Evolutionary conservation across 2,113 vertebrate genomes (phyloP).

Genomic region (Pipra filicauda): DNA sequence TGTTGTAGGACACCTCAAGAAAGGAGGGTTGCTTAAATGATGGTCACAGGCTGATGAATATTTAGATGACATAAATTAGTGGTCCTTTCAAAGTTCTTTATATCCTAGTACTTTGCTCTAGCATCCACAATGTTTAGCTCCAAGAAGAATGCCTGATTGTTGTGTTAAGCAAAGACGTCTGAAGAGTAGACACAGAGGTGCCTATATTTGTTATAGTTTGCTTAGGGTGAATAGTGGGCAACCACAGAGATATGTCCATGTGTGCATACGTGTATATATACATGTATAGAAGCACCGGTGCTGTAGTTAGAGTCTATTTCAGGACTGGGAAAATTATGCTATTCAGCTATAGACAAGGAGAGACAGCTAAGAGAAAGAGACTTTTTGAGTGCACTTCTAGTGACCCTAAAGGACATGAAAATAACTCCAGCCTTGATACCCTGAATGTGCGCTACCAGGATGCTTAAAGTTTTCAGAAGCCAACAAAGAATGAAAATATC

Average conservation of each 20-base stretch:
- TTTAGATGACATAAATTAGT: not conserved
- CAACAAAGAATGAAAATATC: not conserved
- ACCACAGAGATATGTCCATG: not conserved
- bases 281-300: not conserved
- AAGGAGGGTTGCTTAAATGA: not conserved
- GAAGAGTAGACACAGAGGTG: not conserved
- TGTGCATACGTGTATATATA: not conserved
- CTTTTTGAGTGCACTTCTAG: not conserved
- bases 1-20: not conserved
- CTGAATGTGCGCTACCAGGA: not conserved
- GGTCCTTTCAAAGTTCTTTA: not conserved
- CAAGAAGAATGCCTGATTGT: not conserved
- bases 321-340: not conserved
- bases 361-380: not conserved
- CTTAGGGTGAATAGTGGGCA: not conserved
- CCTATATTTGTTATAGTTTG: not conserved
- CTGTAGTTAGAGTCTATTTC: not conserved
- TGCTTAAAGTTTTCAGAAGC: not conserved
- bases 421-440: not conserved
- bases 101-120: not conserved
- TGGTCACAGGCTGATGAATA: not conserved
- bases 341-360: not conserved
- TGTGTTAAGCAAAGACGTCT: not conserved
- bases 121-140: not conserved
- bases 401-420: not conserved